Evolutionary conservation across 2,797 vertebrate species (phyloP).

Genomic region (Ambastaia sidthimunki): DNA sequence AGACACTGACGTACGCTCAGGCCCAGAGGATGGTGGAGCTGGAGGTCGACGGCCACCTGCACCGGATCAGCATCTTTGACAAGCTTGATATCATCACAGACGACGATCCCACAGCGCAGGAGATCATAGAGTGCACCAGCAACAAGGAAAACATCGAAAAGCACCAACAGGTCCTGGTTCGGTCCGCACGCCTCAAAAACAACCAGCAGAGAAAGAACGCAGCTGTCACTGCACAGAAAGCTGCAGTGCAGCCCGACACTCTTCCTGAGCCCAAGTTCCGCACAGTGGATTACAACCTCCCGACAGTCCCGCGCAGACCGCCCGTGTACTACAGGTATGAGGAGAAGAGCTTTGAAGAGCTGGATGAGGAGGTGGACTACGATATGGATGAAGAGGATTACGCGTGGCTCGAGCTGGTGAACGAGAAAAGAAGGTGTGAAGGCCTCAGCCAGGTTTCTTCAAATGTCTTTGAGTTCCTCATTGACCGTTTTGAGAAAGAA

Average conservation of each 20-base stretch:
- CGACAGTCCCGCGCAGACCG: constrained; percentile 86
- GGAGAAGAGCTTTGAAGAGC: constrained; percentile 84
- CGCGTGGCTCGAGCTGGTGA: constrained; percentile 94
- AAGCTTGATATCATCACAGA: constrained; percentile 90
- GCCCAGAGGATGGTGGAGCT: constrained; percentile 99
- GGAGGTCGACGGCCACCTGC: constrained; percentile 91
- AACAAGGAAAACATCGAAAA: constrained; percentile 97
- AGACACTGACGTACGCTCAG: constrained; percentile 96
- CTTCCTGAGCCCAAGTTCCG: constrained; percentile 93
- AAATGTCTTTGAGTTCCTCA: constrained; percentile 95
- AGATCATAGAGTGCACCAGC: constrained; percentile 95
- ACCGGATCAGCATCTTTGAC: constrained; percentile 94
- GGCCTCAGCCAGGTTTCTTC: constrained; percentile 90
- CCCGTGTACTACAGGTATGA: constrained; percentile 86
- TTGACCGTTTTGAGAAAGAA: constrained; percentile 97
- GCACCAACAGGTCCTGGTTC: constrained; percentile 82
- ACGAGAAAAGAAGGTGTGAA: constrained; percentile 88
- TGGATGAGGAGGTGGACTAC: constrained; percentile 95
- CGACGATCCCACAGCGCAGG: constrained; percentile 90
- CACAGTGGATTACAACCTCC: constrained; percentile 92
- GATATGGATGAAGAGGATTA: constrained; percentile 99
- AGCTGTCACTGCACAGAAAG: constrained; percentile 69
- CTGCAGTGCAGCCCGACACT: constrained; percentile 71
- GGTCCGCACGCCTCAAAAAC: constrained; percentile 88
- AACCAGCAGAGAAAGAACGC: constrained; percentile 89